Evolutionary conservation across 2,797 vertebrate species (phyloP), one percentile per base, ranked within the genome.

Genomic region (Hafferia zeledoni): DNA sequence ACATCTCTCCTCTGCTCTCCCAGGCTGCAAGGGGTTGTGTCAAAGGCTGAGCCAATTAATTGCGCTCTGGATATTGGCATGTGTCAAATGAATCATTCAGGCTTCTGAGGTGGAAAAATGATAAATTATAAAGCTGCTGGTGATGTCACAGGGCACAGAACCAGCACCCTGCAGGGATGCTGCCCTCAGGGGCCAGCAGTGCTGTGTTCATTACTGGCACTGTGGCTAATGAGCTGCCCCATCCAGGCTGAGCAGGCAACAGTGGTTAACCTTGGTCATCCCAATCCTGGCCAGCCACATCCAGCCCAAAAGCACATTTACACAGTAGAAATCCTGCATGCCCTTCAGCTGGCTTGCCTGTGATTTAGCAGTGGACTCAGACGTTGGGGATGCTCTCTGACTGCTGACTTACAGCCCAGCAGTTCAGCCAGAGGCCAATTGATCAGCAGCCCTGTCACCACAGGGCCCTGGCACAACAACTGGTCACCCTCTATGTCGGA

Each of bases 41-140:
- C 85, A 85, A 50, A 84, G 90, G 82, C 46, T 75, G 81, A 46
- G 3, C 30, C 56, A 31, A 23, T 75, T 90, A 89, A 87, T 56
- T 75, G 70, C 37, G 17, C 53, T 75, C 47, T 63, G 77, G 44
- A 61, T 91, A 71, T 57, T 55, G 63, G 68, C 71, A 46, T 39
- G 24, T 89, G 71, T 86, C 82, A 69, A 28, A 61, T 0, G 9
- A 86, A 46, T n/a, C 79, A 56, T 31, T 82, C 77, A 37, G 25
- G 9, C 37, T 56, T 81, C 61, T 17, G 61, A 15, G 50, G 53
- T 49, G 75, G 64, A 76, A 27, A 46, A 56, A 56, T 17, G 80
- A 49, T 49, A 64, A 69, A 65, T 33, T 44, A 50, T 10, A 70
- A 20, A 23, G n/a, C 50, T 85, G 77, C 52, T 67, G 67, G 41